A percentile compares a stretch with the other conserved stretches of the same genome.
phyloP scores from a whole-genome alignment of 2,888 invertebrate genomes.

The Tipula helvola region DNA sequence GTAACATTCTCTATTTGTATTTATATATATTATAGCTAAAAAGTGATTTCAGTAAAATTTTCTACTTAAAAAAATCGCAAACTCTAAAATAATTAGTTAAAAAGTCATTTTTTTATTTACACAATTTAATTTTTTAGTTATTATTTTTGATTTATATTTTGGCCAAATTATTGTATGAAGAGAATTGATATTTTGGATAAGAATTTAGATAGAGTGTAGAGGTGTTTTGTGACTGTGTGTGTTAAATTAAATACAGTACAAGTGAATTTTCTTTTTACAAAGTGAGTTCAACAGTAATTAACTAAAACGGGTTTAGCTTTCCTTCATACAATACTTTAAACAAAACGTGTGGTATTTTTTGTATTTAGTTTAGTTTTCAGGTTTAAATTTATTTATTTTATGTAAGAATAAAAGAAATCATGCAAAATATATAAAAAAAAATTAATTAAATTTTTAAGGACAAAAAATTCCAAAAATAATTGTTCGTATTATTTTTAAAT shows the following conservation, averaged over 20 bases:
- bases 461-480: not conserved
- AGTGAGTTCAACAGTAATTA: not conserved
- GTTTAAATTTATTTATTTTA: not conserved
- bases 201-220: not conserved
- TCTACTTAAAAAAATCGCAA: not conserved
- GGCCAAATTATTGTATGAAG: not conserved
- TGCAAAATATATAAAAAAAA: not conserved
- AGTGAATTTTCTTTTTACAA: not conserved
- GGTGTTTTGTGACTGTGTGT: not conserved
- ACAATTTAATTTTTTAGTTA: not conserved
- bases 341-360: not conserved
- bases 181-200: not conserved
- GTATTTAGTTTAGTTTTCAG: not conserved
- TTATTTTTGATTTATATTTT: not conserved
- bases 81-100: not conserved
- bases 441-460: not conserved
- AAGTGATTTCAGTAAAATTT: not conserved
- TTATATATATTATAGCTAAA: not conserved
- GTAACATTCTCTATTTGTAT: not conserved
- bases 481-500: constrained; percentile 1
- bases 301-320: not conserved
- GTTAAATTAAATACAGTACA: not conserved
- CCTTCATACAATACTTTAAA: not conserved
- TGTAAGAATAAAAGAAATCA: not conserved
- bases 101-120: not conserved